These are phyloP conservation scores for Nyctereutes procyonoides DNA, from an alignment of 2,113 vertebrate genomes.

Conservation along the genomic window DNA sequence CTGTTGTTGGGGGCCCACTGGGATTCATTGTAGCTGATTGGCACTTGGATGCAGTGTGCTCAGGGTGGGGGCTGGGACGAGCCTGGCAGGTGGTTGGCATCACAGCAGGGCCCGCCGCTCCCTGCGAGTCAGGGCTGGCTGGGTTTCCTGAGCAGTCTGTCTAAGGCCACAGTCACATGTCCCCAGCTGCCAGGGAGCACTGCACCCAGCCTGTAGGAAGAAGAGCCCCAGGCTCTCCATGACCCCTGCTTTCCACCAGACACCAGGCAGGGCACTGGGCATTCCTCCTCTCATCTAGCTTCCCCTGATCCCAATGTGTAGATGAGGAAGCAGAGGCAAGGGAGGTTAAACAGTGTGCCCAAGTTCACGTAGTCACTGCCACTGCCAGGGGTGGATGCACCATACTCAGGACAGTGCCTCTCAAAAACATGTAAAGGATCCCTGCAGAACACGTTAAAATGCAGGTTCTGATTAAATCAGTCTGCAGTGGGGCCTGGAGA, in stretches of 20 bases:
- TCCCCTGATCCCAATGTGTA: too few species aligned
- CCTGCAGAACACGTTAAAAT: background rate
- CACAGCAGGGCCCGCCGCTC: background rate
- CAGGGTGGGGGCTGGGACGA: background rate
- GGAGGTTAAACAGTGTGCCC: too few species aligned
- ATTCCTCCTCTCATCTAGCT: background rate
- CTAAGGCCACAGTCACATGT: background rate
- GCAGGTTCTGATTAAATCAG: background rate
- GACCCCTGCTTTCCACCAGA: too few species aligned
- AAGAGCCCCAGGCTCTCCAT: background rate
- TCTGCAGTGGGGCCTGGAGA: background rate
- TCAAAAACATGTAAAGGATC: background rate
- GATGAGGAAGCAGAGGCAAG: background rate
- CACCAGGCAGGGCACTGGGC: accelerated
- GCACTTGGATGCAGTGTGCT: background rate
- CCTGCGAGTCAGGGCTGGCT: background rate
- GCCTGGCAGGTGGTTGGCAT: conserved; percentile 54
- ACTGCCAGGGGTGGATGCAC: background rate
- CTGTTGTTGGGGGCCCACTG: conserved; percentile 84
- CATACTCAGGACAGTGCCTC: background rate
- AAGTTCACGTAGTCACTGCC: background rate
- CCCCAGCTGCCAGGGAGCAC: background rate
- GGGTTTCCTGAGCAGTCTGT: background rate
- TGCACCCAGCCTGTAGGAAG: background rate
- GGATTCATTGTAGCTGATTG: conserved; percentile 82